Percentiles rank a stretch among this genome's conserved stretches.
phyloP scores from a whole-genome alignment of 2,797 vertebrate species.

The Mormyrus hasselquistii region DNA sequence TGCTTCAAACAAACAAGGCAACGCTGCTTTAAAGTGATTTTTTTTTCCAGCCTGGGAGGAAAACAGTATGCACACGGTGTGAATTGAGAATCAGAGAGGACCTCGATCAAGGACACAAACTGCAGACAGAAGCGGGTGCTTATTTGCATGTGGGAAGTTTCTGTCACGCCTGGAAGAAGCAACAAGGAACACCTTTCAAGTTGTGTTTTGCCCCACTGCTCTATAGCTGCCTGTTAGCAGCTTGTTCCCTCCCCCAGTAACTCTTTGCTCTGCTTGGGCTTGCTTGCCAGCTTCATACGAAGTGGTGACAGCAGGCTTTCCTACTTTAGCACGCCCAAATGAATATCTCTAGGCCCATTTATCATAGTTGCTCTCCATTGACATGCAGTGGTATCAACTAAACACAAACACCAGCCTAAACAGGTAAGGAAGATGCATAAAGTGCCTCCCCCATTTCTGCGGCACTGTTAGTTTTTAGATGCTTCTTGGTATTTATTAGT shows the following conservation, averaged over 20 bases:
- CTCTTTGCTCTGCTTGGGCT: neutral
- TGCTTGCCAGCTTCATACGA: neutral
- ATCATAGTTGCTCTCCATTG: conserved; percentile 15
- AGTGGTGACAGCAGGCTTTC: neutral
- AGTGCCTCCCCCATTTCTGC: neutral
- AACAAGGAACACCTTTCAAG: neutral
- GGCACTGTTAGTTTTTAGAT: neutral
- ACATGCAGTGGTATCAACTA: neutral
- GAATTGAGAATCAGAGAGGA: neutral
- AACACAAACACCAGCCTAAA: neutral
- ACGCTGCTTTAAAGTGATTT: neutral
- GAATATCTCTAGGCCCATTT: conserved; percentile 17
- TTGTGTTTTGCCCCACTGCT: neutral
- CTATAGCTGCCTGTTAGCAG: neutral
- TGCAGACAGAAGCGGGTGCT: neutral
- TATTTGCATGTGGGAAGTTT: neutral
- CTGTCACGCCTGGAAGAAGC: neutral
- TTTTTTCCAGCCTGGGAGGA: neutral
- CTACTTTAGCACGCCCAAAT: neutral
- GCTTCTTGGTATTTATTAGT: neutral
- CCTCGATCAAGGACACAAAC: neutral
- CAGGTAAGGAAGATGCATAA: neutral
- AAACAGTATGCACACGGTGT: neutral
- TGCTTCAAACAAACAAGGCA: neutral
- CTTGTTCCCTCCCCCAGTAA: neutral